Percentiles rank a stretch among this genome's conserved stretches.
Evolutionary conservation across 1,140 invertebrate genomes (phyloP).

Genomic region (Orius laevigatus): DNA sequence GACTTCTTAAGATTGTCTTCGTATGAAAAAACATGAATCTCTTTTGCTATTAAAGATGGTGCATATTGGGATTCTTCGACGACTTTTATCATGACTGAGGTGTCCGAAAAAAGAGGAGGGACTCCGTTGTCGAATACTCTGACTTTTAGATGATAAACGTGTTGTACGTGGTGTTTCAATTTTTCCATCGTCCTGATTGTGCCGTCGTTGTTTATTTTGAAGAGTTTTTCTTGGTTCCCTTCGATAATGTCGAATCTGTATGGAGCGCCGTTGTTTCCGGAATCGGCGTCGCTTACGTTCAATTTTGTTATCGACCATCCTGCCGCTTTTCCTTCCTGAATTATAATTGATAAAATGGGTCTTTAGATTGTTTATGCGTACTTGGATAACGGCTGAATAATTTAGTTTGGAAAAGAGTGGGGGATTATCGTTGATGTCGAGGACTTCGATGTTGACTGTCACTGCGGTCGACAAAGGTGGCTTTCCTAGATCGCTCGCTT

Average conservation of each 20-base stretch:
- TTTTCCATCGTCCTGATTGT: slow-evolving; percentile 67
- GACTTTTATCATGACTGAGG: slow-evolving; percentile 61
- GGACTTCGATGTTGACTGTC: slow-evolving; percentile 61
- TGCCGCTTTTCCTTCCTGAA: slow-evolving; percentile 64
- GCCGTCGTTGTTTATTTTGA: slow-evolving; percentile 72
- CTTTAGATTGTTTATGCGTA: slow-evolving; percentile 20
- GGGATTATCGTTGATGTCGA: slow-evolving; percentile 80
- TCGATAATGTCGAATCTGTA: slow-evolving; percentile 80
- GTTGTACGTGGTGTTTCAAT: slow-evolving; percentile 72
- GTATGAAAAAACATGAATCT: neutral
- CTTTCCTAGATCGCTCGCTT: slow-evolving; percentile 60
- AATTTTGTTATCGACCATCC: slow-evolving; percentile 70
- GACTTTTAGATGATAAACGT: slow-evolving; percentile 67
- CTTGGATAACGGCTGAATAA: slow-evolving; percentile 60
- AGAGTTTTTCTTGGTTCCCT: slow-evolving; percentile 76
- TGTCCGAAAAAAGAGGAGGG: slow-evolving; percentile 75
- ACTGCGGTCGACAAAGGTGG: slow-evolving; percentile 58
- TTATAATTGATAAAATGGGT: slow-evolving; percentile 1
- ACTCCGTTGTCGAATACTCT: slow-evolving; percentile 89
- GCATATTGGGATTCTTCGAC: slow-evolving; percentile 7
- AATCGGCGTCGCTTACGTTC: slow-evolving; percentile 71
- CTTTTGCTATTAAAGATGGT: neutral
- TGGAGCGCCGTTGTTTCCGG: slow-evolving; percentile 67
- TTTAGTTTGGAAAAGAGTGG: slow-evolving; percentile 60
- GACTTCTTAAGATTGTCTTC: neutral